A percentile compares a stretch with the other conserved stretches of the same genome.
Evolutionary conservation across 2,113 vertebrate species (phyloP).

Genomic region (Isurus oxyrinchus): DNA sequence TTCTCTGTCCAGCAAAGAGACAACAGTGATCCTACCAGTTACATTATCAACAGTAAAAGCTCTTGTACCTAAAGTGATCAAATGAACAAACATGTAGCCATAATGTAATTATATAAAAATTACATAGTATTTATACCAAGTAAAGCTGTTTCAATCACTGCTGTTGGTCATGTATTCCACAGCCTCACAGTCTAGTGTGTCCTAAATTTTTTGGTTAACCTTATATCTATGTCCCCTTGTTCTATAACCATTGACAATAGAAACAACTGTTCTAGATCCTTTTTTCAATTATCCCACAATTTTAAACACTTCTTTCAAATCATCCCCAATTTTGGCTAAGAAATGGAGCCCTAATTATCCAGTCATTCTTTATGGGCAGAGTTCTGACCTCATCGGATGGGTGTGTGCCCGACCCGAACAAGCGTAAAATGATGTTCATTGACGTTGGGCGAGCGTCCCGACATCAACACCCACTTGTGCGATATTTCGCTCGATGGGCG

Average conservation of each 20-base stretch:
- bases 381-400: too few species aligned
- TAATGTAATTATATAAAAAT: neutral
- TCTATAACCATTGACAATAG: neutral
- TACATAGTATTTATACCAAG: neutral
- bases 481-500: too few species aligned
- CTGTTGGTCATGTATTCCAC: neutral
- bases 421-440: too few species aligned
- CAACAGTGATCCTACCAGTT: neutral
- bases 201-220: neutral
- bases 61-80: neutral
- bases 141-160: neutral
- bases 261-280: neutral
- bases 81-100: neutral
- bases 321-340: neutral
- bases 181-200: neutral
- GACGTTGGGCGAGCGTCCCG: too few species aligned
- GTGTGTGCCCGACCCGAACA: too few species aligned
- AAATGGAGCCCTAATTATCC: neutral
- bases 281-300: neutral
- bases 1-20: constrained; percentile 16
- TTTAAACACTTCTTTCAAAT: neutral
- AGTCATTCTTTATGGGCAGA: neutral
- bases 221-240: neutral
- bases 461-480: too few species aligned
- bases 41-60: constrained; percentile 14